phyloP scores from a whole-genome alignment of 2,797 vertebrate species.

The Rallus crepitans region DNA sequence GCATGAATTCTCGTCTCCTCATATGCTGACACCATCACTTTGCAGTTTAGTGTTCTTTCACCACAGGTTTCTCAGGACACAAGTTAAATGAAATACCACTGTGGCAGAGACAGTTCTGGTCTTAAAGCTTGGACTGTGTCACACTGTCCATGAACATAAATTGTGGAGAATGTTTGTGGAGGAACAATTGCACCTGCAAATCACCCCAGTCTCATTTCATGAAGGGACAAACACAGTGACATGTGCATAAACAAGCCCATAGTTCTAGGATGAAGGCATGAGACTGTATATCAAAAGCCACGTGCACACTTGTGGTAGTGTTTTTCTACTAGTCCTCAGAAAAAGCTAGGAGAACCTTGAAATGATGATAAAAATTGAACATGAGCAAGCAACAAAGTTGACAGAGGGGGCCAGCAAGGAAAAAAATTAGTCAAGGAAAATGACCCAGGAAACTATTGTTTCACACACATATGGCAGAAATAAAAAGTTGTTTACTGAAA shows the following conservation, averaged over 20 bases:
- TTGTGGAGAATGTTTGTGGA: background rate
- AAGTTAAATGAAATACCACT: background rate
- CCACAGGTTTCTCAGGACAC: background rate
- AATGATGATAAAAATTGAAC: background rate
- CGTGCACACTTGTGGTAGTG: background rate
- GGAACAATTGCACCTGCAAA: background rate
- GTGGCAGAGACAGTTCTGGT: background rate
- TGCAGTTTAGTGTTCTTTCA: background rate
- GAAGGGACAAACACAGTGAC: background rate
- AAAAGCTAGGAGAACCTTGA: slow-evolving; percentile 33
- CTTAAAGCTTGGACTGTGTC: background rate
- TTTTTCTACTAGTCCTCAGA: background rate
- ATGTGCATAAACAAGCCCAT: background rate
- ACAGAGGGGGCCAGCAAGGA: background rate
- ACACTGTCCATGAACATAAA: fast-evolving
- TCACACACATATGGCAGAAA: background rate
- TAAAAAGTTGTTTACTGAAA: slow-evolving; percentile 29
- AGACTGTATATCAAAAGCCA: background rate
- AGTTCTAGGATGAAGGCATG: background rate
- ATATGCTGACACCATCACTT: background rate
- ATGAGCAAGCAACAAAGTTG: background rate
- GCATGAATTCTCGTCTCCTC: background rate
- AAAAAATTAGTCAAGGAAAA: slow-evolving; percentile 44
- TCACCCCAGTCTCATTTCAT: background rate
- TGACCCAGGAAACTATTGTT: slow-evolving; percentile 56